phyloP scores from a whole-genome alignment of 2,113 vertebrate genomes.

The Pomatostomus ruficeps region DNA sequence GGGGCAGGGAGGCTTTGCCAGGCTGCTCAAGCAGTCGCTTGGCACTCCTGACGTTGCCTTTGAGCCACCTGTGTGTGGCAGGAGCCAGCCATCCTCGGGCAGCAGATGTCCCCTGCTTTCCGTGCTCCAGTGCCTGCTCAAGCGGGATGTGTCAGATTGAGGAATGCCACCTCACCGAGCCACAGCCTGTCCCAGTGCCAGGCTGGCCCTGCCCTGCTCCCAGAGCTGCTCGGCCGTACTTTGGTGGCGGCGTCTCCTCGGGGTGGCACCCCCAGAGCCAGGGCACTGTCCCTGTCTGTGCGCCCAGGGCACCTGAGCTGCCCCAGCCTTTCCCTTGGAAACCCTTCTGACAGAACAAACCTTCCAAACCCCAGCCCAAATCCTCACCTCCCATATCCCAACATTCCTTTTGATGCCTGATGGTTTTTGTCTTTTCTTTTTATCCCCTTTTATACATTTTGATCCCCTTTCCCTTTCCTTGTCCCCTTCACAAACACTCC shows the following conservation, averaged over 20 bases:
- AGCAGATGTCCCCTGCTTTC: background rate
- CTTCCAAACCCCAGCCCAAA: background rate
- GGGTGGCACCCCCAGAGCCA: background rate
- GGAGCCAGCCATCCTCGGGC: background rate
- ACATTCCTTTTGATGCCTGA: no score
- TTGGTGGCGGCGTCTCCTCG: background rate
- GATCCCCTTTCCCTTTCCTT: no score
- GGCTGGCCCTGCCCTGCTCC: background rate
- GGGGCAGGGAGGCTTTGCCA: background rate
- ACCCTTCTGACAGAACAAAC: background rate
- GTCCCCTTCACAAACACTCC: no score
- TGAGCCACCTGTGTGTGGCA: background rate
- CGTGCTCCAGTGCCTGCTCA: background rate
- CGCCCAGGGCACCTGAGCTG: background rate
- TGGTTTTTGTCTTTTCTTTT: no score
- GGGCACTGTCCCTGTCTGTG: background rate
- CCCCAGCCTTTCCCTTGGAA: background rate
- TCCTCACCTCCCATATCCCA: rapidly evolving
- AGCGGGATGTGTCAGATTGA: background rate
- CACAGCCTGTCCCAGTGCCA: background rate
- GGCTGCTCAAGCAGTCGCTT: background rate
- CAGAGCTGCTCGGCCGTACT: background rate
- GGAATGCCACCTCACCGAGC: background rate
- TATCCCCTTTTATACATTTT: no score
- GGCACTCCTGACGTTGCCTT: background rate